These are phyloP conservation scores for Tetrapedia diversipes DNA, from an alignment of 2,888 invertebrate species.

Conservation along the genomic window DNA sequence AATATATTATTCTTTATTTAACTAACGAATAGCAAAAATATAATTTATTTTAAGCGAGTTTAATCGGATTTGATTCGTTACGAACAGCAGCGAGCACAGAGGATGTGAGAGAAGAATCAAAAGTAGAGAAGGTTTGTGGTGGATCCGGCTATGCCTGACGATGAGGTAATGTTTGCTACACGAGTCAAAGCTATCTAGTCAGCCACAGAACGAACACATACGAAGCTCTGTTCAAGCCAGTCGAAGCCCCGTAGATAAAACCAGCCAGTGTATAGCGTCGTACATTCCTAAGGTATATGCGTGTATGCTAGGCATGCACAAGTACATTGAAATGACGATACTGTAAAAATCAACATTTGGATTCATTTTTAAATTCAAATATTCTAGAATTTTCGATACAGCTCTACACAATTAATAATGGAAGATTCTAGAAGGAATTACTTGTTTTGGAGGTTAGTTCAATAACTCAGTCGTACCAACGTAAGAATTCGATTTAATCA, in stretches of 20 bases:
- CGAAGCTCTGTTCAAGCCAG: slow-evolving; percentile 44
- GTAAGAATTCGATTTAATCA: neutral
- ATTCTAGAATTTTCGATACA: neutral
- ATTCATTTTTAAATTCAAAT: neutral
- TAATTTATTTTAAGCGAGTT: slow-evolving; percentile 3
- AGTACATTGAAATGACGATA: slow-evolving; percentile 27
- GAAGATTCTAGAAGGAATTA: neutral
- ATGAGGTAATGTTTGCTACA: slow-evolving; percentile 71
- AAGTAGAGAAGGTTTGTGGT: slow-evolving; percentile 73
- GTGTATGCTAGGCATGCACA: slow-evolving; percentile 35
- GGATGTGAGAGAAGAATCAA: slow-evolving; percentile 54
- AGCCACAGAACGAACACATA: slow-evolving; percentile 56
- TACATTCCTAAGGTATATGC: slow-evolving; percentile 53
- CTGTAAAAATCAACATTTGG: slow-evolving; percentile 1
- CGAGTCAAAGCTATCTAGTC: slow-evolving; percentile 64
- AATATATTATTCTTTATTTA: neutral
- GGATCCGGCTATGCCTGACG: slow-evolving; percentile 69
- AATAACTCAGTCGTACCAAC: slow-evolving; percentile 23
- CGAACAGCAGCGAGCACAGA: slow-evolving; percentile 1
- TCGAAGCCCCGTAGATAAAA: slow-evolving; percentile 61
- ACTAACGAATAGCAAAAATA: neutral
- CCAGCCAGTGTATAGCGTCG: slow-evolving; percentile 54
- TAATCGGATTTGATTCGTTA: neutral
- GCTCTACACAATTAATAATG: neutral
- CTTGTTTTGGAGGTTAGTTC: slow-evolving; percentile 11